Percentiles rank a stretch among this genome's conserved stretches.
Evolutionary conservation across 2,888 invertebrate genomes (phyloP).

Genomic region (Acronicta leporina): DNA sequence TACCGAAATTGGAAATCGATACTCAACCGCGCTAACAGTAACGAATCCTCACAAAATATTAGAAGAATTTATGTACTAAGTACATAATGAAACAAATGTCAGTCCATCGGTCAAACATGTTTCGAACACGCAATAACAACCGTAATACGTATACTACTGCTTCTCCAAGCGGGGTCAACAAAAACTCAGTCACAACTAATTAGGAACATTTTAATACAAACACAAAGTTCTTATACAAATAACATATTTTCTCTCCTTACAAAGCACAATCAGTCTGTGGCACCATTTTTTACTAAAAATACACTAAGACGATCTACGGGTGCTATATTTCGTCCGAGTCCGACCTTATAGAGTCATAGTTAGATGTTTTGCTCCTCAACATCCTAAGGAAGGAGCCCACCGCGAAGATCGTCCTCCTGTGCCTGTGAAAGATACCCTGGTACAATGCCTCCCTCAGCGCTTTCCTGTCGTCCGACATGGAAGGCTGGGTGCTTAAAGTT

Average conservation of each 20-base stretch:
- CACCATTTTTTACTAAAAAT: slow-evolving; percentile 76
- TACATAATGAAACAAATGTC: slow-evolving; percentile 53
- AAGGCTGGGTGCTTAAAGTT: slow-evolving; percentile 84
- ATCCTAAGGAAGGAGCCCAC: slow-evolving; percentile 93
- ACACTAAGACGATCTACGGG: slow-evolving; percentile 67
- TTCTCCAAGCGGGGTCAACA: slow-evolving; percentile 67
- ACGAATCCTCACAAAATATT: slow-evolving; percentile 22
- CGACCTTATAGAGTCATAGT: slow-evolving; percentile 93
- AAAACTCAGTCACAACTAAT: slow-evolving; percentile 76
- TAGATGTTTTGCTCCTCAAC: slow-evolving; percentile 93
- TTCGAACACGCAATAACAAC: slow-evolving; percentile 60
- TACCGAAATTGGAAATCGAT: slow-evolving; percentile 31
- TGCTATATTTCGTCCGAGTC: slow-evolving; percentile 88
- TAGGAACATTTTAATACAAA: slow-evolving; percentile 87
- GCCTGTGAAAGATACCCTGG: slow-evolving; percentile 94
- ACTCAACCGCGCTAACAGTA: slow-evolving; percentile 6
- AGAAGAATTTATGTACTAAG: slow-evolving; percentile 30
- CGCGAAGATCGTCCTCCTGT: slow-evolving; percentile 93
- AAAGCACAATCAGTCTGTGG: slow-evolving; percentile 85
- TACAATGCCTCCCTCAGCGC: slow-evolving; percentile 92
- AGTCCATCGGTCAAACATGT: slow-evolving; percentile 46
- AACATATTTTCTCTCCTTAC: slow-evolving; percentile 71
- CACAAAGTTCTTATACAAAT: slow-evolving; percentile 68
- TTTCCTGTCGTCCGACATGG: slow-evolving; percentile 90
- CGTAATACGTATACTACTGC: slow-evolving; percentile 58